Evolutionary conservation across 2,888 invertebrate genomes (phyloP).

Genomic region (Bembecia ichneumoniformis): DNA sequence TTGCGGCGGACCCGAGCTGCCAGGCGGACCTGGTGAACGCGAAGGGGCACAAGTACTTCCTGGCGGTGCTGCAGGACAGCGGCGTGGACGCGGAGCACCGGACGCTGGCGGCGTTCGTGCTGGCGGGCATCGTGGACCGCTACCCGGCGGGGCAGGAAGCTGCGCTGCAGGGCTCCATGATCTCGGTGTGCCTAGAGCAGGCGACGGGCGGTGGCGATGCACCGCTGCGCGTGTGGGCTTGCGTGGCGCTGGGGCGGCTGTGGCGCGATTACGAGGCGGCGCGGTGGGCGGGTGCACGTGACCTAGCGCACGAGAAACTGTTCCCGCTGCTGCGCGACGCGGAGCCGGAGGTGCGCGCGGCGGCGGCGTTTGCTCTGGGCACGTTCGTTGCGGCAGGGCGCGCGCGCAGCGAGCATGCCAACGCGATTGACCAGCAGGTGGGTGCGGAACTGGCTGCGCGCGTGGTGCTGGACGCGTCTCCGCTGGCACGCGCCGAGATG

Average conservation of each 20-base stretch:
- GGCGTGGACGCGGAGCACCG: constrained; percentile 89
- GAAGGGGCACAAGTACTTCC: constrained; percentile 93
- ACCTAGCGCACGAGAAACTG: constrained; percentile 96
- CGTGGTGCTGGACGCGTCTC: constrained; percentile 86
- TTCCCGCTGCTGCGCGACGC: constrained; percentile 84
- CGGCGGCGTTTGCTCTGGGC: constrained; percentile 94
- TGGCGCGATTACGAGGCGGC: constrained; percentile 93
- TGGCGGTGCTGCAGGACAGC: constrained; percentile 91
- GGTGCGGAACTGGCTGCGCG: constrained; percentile 88
- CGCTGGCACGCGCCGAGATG: constrained; percentile 89
- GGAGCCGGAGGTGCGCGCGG: constrained; percentile 92
- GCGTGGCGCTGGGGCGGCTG: constrained; percentile 89
- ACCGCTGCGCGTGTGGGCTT: constrained; percentile 87
- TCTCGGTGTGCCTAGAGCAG: constrained; percentile 93
- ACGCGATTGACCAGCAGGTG: constrained; percentile 93
- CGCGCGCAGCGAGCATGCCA: constrained; percentile 92
- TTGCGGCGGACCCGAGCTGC: constrained; percentile 95
- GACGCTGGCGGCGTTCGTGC: constrained; percentile 94
- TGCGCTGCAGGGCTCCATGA: constrained; percentile 85
- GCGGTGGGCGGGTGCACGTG: constrained; percentile 95
- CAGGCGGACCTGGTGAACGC: constrained; percentile 96
- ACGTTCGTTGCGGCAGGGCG: constrained; percentile 91
- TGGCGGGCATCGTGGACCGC: constrained; percentile 93
- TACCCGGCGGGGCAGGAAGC: constrained; percentile 92
- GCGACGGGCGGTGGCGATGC: constrained; percentile 76